phyloP scores from a whole-genome alignment of 1,140 invertebrate genomes.

The Ceratina australensis region DNA sequence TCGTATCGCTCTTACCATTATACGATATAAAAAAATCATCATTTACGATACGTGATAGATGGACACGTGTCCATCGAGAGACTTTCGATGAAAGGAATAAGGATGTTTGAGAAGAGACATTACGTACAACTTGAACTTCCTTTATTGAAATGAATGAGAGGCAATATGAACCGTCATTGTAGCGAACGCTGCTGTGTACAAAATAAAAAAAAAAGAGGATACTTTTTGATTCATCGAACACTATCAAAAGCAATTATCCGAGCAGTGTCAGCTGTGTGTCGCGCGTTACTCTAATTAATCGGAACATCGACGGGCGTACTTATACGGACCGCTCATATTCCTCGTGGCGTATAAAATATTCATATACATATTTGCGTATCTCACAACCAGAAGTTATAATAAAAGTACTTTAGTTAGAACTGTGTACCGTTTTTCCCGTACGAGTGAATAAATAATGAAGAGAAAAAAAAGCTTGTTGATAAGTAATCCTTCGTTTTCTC shows the following conservation, averaged over 20 bases:
- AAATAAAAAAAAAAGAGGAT: conserved; percentile 25
- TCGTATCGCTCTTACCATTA: conserved; percentile 14
- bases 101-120: neutral
- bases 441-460: conserved; percentile 61
- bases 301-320: conserved; percentile 19
- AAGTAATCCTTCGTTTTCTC: conserved; percentile 18
- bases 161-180: conserved; percentile 36
- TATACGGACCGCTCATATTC: conserved; percentile 24
- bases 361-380: conserved; percentile 55
- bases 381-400: conserved; percentile 60
- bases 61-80: too few relatives aligned
- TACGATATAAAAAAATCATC: too few relatives aligned
- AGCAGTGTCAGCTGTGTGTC: conserved; percentile 18
- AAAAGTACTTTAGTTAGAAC: conserved; percentile 38
- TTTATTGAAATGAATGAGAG: conserved; percentile 57
- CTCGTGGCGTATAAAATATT: conserved; percentile 29
- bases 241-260: conserved; percentile 25
- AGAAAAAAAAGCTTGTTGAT: conserved; percentile 22
- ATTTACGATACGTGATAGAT: neutral
- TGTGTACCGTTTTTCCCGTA: conserved; percentile 40
- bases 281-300: conserved; percentile 40
- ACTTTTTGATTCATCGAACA: neutral
- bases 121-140: conserved; percentile 44
- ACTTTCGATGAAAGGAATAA: neutral
- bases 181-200: conserved; percentile 18